Conservation (phyloP, 1,140 invertebrate species). For the Teleopsis dalmanni region DNA sequence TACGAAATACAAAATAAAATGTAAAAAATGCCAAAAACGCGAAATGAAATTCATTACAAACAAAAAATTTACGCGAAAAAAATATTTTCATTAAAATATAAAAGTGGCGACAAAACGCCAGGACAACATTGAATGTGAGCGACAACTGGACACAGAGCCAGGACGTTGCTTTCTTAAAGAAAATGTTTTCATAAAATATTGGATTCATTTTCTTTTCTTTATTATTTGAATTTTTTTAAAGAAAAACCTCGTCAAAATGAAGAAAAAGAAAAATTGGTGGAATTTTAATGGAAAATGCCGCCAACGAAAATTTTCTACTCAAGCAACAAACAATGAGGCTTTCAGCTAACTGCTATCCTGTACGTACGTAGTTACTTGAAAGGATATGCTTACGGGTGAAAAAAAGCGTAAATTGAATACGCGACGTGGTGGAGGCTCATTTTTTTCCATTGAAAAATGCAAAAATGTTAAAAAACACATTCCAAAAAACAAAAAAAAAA, state of each 20-base stretch:
- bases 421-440: background rate
- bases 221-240: background rate
- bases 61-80: background rate
- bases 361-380: background rate
- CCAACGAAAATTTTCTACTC: constrained; percentile 21
- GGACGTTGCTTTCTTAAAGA: background rate
- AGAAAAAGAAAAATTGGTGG: constrained; percentile 20
- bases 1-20: no score
- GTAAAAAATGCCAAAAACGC: background rate
- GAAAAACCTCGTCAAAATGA: constrained; percentile 8
- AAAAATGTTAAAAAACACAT: no score
- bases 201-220: constrained; percentile 36
- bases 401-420: constrained; percentile 1
- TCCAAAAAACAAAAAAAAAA: no score
- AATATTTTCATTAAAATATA: constrained; percentile 1
- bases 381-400: constrained; percentile 5
- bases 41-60: background rate
- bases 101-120: background rate
- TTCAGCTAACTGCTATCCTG: background rate
- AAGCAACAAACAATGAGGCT: background rate
- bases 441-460: no score
- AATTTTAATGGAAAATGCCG: constrained; percentile 44
- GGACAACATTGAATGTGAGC: background rate
- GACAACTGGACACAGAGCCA: background rate
- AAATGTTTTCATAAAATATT: constrained; percentile 39